Percentiles rank a stretch among this genome's conserved stretches.
These are phyloP conservation scores for Rhopilema esculentum DNA, from an alignment of 30 jellyfish, hydroid and myxozoan species.

Conservation along the genomic window DNA sequence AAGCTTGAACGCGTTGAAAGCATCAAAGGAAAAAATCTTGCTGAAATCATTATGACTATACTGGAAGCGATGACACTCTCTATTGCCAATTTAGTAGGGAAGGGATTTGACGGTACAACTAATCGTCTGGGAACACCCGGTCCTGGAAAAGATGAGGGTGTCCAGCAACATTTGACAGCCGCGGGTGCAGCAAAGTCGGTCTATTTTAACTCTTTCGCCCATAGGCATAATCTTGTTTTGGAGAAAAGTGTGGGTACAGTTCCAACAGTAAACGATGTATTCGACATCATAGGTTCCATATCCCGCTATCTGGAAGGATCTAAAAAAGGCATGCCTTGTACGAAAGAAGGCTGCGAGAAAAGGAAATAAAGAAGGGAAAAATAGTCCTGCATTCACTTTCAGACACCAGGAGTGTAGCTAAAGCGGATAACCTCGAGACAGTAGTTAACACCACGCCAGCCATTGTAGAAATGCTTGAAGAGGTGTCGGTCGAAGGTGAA, in stretches of 20 bases:
- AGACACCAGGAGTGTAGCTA: constrained; percentile 15
- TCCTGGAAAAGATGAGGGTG: constrained; percentile 59
- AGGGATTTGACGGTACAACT: too few species aligned
- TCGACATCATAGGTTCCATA: too few species aligned
- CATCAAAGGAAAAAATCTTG: constrained; percentile 36
- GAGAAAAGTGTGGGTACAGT: too few species aligned
- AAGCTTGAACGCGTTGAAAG: constrained; percentile 14
- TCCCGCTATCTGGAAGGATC: too few species aligned
- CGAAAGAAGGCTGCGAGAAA: too few species aligned
- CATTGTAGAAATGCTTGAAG: constrained; percentile 35
- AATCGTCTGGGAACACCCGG: too few species aligned
- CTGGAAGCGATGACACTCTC: constrained; percentile 35
- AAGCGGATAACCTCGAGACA: constrained; percentile 46
- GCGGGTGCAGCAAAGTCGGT: constrained; percentile 44
- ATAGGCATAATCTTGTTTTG: too few species aligned
- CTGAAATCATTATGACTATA: constrained; percentile 19
- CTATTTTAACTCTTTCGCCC: constrained; percentile 8
- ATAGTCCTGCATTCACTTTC: too few species aligned
- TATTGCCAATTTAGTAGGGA: too few species aligned
- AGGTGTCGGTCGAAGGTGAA: constrained; percentile 52
- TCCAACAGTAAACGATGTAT: too few species aligned
- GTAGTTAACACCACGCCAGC: constrained; percentile 58
- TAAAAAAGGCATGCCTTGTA: too few species aligned
- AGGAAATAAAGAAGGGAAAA: too few species aligned
- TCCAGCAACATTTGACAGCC: constrained; percentile 56